phyloP scores from a whole-genome alignment of 2,888 invertebrate genomes.

The Drosophila parthenogenetica region DNA sequence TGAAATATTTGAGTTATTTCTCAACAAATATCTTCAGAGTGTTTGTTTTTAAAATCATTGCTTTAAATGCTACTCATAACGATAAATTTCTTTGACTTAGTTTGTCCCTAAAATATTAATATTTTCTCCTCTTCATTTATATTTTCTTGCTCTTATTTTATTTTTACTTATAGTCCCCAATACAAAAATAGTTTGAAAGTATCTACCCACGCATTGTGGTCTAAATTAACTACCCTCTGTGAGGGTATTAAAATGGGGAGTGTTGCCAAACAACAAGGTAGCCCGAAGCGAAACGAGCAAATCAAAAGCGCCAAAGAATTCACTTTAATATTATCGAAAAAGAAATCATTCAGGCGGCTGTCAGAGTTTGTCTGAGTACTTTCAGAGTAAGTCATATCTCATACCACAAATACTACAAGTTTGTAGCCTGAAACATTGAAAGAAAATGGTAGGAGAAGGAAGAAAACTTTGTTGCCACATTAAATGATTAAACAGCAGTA shows the following conservation, averaged over 20 bases:
- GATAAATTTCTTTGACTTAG: too few relatives aligned
- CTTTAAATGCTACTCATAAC: too few relatives aligned
- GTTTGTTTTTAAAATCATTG: too few relatives aligned
- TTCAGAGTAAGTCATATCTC: constrained; percentile 14
- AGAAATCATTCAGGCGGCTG: constrained; percentile 20
- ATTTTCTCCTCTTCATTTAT: too few relatives aligned
- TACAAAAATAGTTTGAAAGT: too few relatives aligned
- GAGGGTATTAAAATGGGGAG: constrained; percentile 6
- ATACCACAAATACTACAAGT: neutral
- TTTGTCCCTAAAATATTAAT: neutral
- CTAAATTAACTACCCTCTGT: neutral
- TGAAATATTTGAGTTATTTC: too few relatives aligned
- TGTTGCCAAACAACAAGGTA: constrained; percentile 8
- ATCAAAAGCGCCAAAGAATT: constrained; percentile 56
- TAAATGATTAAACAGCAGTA: constrained; percentile 69
- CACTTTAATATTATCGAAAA: constrained; percentile 41
- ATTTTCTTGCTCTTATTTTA: too few relatives aligned
- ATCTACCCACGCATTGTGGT: neutral
- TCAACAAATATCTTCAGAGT: too few relatives aligned
- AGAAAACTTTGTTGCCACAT: constrained; percentile 31
- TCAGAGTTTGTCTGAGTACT: constrained; percentile 6
- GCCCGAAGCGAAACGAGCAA: constrained; percentile 36
- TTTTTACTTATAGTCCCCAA: neutral
- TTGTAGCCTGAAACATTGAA: constrained; percentile 2
- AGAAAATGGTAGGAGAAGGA: neutral